These are phyloP conservation scores for Crotalus horridus DNA, from an alignment of 2,113 vertebrate genomes.

Conservation along the genomic window DNA sequence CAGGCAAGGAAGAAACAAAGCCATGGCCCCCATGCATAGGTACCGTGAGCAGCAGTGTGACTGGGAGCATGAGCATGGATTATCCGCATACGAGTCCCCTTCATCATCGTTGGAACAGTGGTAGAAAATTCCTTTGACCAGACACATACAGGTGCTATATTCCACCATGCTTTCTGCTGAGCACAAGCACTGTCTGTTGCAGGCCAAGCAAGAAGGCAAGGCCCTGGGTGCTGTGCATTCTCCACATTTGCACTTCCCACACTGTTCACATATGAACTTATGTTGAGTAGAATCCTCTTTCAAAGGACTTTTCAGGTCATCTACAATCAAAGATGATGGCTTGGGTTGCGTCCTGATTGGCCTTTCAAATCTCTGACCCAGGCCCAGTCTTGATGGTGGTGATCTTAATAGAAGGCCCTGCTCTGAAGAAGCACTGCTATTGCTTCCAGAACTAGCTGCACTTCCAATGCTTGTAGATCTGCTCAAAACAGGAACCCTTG, in stretches of 20 bases:
- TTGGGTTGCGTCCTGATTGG: constrained; percentile 88
- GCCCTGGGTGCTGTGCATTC: constrained; percentile 90
- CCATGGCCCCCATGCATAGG: constrained; percentile 94
- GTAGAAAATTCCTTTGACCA: constrained; percentile 96
- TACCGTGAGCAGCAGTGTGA: constrained; percentile 93
- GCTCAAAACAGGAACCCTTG: constrained; percentile 81
- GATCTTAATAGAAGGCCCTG: constrained; percentile 86
- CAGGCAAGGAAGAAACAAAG: constrained; percentile 88
- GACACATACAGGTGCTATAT: constrained; percentile 94
- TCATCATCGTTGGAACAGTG: constrained; percentile 96
- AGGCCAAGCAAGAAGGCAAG: constrained; percentile 89
- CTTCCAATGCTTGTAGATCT: constrained; percentile 93
- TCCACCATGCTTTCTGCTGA: constrained; percentile 93
- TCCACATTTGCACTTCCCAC: constrained; percentile 92
- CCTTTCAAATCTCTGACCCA: constrained; percentile 70
- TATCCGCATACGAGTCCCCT: constrained; percentile 92
- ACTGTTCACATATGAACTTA: constrained; percentile 92
- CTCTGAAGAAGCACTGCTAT: constrained; percentile 89
- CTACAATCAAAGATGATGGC: constrained; percentile 70
- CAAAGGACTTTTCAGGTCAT: constrained; percentile 81
- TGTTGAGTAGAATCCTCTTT: constrained; percentile 82
- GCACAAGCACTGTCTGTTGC: constrained; percentile 90
- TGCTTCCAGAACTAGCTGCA: constrained; percentile 90
- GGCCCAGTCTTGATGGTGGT: constrained; percentile 69
- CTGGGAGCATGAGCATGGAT: constrained; percentile 92